Percentiles rank a stretch among this genome's conserved stretches.
Evolutionary conservation across 1,140 invertebrate genomes (phyloP).

Genomic region (Scaptomyza montana): DNA sequence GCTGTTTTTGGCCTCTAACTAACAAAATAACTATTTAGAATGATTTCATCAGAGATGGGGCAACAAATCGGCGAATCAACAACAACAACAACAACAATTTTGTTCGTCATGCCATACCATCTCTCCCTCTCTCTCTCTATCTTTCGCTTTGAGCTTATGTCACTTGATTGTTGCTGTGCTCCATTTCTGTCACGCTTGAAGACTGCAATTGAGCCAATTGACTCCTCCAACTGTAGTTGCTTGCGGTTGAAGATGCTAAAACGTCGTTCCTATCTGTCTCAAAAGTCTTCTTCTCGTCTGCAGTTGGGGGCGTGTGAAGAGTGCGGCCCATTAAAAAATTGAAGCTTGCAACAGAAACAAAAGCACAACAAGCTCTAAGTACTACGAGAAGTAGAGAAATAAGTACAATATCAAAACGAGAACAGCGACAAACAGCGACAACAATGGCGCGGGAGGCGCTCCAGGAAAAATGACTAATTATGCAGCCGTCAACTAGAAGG

Average conservation of each 20-base stretch:
- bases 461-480: slow-evolving; percentile 76
- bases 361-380: slow-evolving; percentile 58
- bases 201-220: slow-evolving; percentile 81
- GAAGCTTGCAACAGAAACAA: neutral
- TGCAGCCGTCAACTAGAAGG: slow-evolving; percentile 27
- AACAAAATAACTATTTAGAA: slow-evolving; percentile 50
- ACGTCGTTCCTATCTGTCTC: neutral
- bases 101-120: slow-evolving; percentile 22
- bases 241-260: slow-evolving; percentile 68
- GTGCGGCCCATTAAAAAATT: slow-evolving; percentile 40
- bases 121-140: neutral
- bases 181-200: slow-evolving; percentile 81
- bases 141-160: slow-evolving; percentile 26
- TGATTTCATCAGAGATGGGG: slow-evolving; percentile 64
- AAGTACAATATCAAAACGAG: slow-evolving; percentile 56
- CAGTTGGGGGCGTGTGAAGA: slow-evolving; percentile 67
- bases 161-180: slow-evolving; percentile 55
- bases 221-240: slow-evolving; percentile 71
- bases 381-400: slow-evolving; percentile 22
- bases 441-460: slow-evolving; percentile 49
- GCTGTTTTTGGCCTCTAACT: slow-evolving; percentile 18
- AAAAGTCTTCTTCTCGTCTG: neutral
- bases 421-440: slow-evolving; percentile 63
- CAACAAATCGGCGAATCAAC: slow-evolving; percentile 52
- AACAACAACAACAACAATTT: slow-evolving; percentile 11